Evolutionary conservation across 2,113 vertebrate genomes (phyloP).

Genomic region (Bos taurus): DNA sequence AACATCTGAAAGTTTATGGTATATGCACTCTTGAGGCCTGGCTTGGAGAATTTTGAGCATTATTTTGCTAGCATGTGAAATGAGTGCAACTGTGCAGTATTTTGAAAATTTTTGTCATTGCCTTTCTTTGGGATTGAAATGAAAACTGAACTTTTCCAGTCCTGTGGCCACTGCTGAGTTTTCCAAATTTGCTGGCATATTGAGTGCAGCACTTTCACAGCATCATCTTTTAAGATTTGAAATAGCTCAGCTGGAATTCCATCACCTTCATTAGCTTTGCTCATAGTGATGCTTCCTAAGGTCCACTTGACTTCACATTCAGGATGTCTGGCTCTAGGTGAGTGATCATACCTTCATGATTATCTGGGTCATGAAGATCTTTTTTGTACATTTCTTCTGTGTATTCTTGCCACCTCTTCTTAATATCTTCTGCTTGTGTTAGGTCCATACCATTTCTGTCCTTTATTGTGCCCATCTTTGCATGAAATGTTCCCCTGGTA

Average conservation of each 20-base stretch:
- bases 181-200: background rate
- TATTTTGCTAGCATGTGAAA: background rate
- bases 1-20: background rate
- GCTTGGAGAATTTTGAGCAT: background rate
- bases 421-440: background rate
- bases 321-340: background rate
- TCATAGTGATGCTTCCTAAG: background rate
- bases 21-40: background rate
- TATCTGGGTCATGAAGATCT: background rate
- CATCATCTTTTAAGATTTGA: background rate
- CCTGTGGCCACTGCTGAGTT: background rate
- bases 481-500: background rate
- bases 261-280: background rate
- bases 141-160: background rate
- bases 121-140: background rate
- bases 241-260: background rate
- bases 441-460: background rate
- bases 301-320: background rate
- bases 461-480: background rate
- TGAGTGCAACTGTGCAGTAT: background rate
- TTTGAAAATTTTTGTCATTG: background rate
- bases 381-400: background rate
- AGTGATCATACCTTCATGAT: background rate
- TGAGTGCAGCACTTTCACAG: background rate
- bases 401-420: background rate